A percentile compares a stretch with the other conserved stretches of the same genome.
These are phyloP conservation scores for Megalopta genalis DNA, from an alignment of 1,140 invertebrate species.

Conservation along the genomic window DNA sequence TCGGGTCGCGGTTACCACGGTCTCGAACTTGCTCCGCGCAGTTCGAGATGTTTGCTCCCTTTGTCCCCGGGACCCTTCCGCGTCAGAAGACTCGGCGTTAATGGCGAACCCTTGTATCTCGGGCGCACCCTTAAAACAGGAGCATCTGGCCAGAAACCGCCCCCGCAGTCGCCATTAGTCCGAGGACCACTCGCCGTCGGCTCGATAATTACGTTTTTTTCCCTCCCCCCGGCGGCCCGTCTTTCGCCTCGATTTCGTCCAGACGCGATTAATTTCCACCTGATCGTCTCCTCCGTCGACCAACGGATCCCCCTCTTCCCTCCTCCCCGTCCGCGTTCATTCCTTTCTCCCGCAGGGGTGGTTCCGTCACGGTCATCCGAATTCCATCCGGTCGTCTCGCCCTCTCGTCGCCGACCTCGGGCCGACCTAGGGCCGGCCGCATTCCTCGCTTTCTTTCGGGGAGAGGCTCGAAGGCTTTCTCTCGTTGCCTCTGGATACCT, in stretches of 20 bases:
- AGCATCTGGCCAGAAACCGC: slow-evolving; percentile 56
- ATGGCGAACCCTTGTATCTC: slow-evolving; percentile 68
- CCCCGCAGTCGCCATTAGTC: slow-evolving; percentile 48
- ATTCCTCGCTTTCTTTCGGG: background rate
- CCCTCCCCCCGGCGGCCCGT: background rate
- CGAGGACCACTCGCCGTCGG: slow-evolving; percentile 37
- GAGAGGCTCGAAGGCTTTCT: no score
- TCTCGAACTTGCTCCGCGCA: slow-evolving; percentile 7
- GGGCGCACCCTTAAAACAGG: slow-evolving; percentile 38
- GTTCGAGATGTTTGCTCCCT: slow-evolving; percentile 23
- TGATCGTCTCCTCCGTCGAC: slow-evolving; percentile 19
- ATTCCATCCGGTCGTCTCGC: background rate
- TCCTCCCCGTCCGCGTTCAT: background rate
- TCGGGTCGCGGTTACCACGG: slow-evolving; percentile 2
- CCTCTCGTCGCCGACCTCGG: background rate
- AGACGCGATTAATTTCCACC: slow-evolving; percentile 46
- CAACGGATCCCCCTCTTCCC: no score
- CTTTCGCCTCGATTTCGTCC: slow-evolving; percentile 16
- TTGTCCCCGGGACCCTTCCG: slow-evolving; percentile 33
- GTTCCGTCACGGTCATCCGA: background rate
- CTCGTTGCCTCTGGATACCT: background rate
- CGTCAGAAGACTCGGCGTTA: slow-evolving; percentile 49
- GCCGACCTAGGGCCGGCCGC: background rate
- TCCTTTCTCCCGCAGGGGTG: background rate
- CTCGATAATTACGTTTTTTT: slow-evolving; percentile 59